Percentiles rank a stretch among this genome's conserved stretches.
phyloP scores from a whole-genome alignment of 1,140 invertebrate genomes.

The Thrips palmi region DNA sequence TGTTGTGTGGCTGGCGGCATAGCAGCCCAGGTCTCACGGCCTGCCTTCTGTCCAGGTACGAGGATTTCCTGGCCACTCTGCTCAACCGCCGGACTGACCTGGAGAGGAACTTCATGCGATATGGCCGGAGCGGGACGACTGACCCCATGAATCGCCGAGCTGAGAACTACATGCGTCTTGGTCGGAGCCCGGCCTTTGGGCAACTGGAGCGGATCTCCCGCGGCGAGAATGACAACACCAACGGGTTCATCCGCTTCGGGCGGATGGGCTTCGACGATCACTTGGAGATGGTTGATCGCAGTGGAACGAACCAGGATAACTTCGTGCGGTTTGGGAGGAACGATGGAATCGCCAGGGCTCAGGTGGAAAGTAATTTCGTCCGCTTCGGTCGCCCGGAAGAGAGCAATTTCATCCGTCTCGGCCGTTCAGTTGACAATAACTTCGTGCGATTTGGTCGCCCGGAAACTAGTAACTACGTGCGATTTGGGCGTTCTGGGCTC shows the following conservation, averaged over 20 bases:
- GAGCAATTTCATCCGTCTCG: conserved; percentile 15
- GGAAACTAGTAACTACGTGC: conserved; percentile 17
- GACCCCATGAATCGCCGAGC: conserved; percentile 9
- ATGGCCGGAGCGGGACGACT: conserved; percentile 14
- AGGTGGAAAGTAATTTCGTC: conserved; percentile 12
- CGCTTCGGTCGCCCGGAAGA: conserved; percentile 10
- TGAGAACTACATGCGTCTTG: conserved; percentile 41
- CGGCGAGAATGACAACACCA: background rate
- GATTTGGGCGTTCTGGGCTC: too few relatives aligned
- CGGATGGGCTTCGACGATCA: background rate
- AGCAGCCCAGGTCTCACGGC: too few relatives aligned
- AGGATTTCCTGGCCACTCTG: too few relatives aligned
- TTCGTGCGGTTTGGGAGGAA: background rate
- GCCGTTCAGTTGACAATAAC: conserved; percentile 15
- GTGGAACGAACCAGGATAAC: too few relatives aligned
- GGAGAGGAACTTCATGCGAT: conserved; percentile 20
- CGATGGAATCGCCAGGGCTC: background rate
- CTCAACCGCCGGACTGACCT: conserved; percentile 16
- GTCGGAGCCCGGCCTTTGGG: conserved; percentile 48
- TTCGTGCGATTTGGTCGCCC: conserved; percentile 21
- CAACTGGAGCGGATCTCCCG: conserved; percentile 43
- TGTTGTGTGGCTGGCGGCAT: too few relatives aligned
- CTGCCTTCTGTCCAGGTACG: too few relatives aligned
- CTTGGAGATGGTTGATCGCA: too few relatives aligned
- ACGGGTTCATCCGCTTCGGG: conserved; percentile 4